A percentile compares a stretch with the other conserved stretches of the same genome.
Conservation (phyloP, 2,888 invertebrate species). For the Colletes collaris region DNA sequence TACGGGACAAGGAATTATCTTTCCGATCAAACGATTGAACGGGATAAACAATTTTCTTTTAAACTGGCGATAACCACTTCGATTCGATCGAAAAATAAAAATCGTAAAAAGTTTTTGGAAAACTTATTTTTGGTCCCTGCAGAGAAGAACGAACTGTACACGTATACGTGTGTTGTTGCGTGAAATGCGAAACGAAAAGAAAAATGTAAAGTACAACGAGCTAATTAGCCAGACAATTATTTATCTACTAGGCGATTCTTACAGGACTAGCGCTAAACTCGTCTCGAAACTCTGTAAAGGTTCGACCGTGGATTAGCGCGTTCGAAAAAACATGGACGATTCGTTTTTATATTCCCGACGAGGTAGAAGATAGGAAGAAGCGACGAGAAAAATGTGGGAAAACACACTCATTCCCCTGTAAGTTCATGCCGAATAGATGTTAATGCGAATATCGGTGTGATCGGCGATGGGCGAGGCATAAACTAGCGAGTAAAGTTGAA, state of each 20-base stretch:
- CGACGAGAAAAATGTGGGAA: background rate
- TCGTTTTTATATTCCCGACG: background rate
- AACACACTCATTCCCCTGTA: slow-evolving; percentile 53
- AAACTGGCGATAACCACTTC: too few relatives aligned
- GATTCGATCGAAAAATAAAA: too few relatives aligned
- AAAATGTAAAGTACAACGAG: slow-evolving; percentile 20
- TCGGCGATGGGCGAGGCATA: slow-evolving; percentile 32
- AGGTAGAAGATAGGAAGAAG: background rate
- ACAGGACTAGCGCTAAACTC: background rate
- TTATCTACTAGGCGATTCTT: background rate
- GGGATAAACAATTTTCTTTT: too few relatives aligned
- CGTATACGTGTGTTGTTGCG: slow-evolving; percentile 26
- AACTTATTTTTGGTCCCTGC: too few relatives aligned
- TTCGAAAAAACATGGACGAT: background rate
- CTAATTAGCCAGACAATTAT: background rate
- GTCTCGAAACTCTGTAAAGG: background rate
- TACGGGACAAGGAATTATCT: too few relatives aligned
- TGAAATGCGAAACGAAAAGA: slow-evolving; percentile 10
- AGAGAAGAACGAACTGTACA: too few relatives aligned
- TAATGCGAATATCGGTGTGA: slow-evolving; percentile 29
- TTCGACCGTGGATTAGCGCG: background rate
- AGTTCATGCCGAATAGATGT: slow-evolving; percentile 62
- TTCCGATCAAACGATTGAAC: too few relatives aligned
- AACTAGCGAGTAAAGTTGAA: slow-evolving; percentile 57
- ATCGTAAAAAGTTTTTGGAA: too few relatives aligned